Evolutionary conservation across 1,140 invertebrate species (phyloP), one percentile per base, ranked within the genome.

Genomic region (Drosophila ironensis): DNA sequence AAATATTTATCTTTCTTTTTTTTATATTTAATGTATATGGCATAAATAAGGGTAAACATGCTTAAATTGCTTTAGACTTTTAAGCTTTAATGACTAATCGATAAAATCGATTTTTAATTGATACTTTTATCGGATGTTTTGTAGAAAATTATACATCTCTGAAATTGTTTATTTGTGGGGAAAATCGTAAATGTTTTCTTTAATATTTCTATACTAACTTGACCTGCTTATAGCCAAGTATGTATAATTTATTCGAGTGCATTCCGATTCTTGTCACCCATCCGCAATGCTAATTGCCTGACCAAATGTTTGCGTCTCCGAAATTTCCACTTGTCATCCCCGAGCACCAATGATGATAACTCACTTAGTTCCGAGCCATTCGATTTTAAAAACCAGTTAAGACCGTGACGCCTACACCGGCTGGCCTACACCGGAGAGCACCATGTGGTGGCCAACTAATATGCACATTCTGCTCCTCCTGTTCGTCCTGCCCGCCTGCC

Each of bases 251-350:
- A 12, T 47, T 1, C 0, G 14, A 51, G 45, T 51, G 30, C 45
- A 61, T 5, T 12, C 14, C 30, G 38, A 33, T 68, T 68, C 28
- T 48, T 38, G 44, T 35, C 44, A 38, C n/a, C n/a, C 38, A 57
- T 37, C 48, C 37, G 19, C 42, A 22, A 47, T 69, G 66, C 66
- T 69, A 69, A 69, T 69, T 69, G 64, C 6, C 19, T 68, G 19
- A n/a, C 17, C 64, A 69, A 69, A 69, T 69, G 64, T 69, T 68
- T 68, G 33, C 27, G 50, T 17, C 25, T 41, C 41, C 17, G 38
- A 69, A 69, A 57, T 50, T 46, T 46, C 24, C 44, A 69, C 44
- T 69, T 44, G 35, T 69, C 52, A 57, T 57, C 25, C n/a, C n/a
- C n/a, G n/a, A n/a, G n/a, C n/a, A n/a, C n/a, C 37, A 22, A 14